Evolutionary conservation across 2,888 invertebrate species (phyloP), one percentile per base, ranked within the genome.

Genomic region (Ferrisia virgata): DNA sequence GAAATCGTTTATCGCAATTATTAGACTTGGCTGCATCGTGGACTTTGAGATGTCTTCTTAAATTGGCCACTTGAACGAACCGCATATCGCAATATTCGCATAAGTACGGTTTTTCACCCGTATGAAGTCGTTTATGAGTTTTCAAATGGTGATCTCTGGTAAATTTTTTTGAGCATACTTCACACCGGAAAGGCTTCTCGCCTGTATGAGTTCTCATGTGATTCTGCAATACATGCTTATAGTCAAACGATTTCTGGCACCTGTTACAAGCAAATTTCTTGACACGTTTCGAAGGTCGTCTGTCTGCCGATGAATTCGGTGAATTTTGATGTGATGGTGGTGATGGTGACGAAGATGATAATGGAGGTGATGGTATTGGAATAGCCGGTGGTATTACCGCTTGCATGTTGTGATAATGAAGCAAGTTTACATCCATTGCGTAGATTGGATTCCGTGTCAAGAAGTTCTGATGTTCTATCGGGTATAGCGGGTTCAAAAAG

Each of bases 171-270:
- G 95, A 94, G 88, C 97, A 97, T 89, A 95, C 95, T 39, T 93
- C 93, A 88, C 97, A 97, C 88, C 96, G 95, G 90, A 96, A 97
- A 0, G 97, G 97, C 87, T 97, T 97, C 88, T 97, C 97, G 0
- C 97, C 97, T 0, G 97, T 97, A 89, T 97, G 97, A 0, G 96
- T 97, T 87, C 97, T 92, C 88, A 96, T 96, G 89, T 97, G 97
- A 88, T 97, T 97, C 89, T 97, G 96, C 79, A 97, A 90, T 22
- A 97, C 97, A 89, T 97, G 97, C 88, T 97, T 97, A 90, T 97
- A 97, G 79, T 96, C 96, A 88, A 97, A 97, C 13, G 94, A 94
- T 86, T 96, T 92, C 85, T 94, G 93, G 90, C 97, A 97, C 76
- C 95, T 92, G 84, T 93, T 93, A 89, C 97, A 97, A 33, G 94